Percentiles rank a stretch among this genome's conserved stretches.
Conservation (phyloP, 2,113 vertebrate species). For the Motacilla tschutschensis region DNA sequence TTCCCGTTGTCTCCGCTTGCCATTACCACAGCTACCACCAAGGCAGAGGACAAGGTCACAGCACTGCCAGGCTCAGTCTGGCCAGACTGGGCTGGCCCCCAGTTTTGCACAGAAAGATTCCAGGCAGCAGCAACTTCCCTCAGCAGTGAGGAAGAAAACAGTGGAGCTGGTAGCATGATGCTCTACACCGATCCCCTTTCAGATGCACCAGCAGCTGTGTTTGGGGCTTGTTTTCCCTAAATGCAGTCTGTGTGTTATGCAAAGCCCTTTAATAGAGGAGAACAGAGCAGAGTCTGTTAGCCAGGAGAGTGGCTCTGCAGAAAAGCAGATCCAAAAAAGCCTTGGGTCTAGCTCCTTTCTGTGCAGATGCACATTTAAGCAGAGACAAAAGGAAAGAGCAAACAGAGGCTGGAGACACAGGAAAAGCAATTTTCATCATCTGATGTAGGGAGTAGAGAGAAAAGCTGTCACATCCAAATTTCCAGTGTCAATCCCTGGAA, state of each 20-base stretch:
- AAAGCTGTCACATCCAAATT: background rate
- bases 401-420: background rate
- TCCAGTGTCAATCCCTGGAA: background rate
- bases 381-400: background rate
- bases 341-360: background rate
- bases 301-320: background rate
- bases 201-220: background rate
- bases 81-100: background rate
- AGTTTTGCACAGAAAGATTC: accelerated
- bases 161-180: background rate
- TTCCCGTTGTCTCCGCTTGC: background rate
- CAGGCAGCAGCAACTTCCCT: background rate
- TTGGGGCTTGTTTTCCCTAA: conserved; percentile 6
- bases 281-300: background rate
- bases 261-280: background rate
- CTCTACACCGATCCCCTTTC: background rate
- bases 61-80: background rate
- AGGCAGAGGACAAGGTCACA: accelerated
- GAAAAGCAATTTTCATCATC: background rate
- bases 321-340: background rate
- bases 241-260: background rate
- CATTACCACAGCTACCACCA: background rate
- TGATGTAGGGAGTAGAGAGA: background rate
- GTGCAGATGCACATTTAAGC: background rate
- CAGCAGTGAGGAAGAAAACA: background rate